Conservation (phyloP, 2,797 vertebrate species). For the Sebastes variabilis region DNA sequence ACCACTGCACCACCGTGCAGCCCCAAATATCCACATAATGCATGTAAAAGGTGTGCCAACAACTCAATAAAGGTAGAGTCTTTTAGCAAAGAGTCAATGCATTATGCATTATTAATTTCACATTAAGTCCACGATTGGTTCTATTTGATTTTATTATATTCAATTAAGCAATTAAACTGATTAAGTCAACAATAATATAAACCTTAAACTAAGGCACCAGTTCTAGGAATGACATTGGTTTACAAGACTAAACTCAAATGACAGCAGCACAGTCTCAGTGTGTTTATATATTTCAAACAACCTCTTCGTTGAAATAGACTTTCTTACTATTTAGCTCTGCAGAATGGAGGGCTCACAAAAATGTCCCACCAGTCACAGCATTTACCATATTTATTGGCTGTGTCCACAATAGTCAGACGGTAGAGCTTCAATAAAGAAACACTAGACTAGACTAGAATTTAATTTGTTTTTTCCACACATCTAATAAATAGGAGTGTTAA, state of each 20-base stretch:
- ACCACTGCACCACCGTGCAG: too few species aligned
- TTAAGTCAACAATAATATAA: neutral
- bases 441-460: neutral
- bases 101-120: slow-evolving; percentile 27
- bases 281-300: neutral
- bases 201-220: neutral
- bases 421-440: neutral
- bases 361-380: neutral
- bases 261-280: neutral
- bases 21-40: neutral
- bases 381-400: neutral
- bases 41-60: neutral
- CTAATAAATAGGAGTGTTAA: neutral
- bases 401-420: neutral
- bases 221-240: neutral
- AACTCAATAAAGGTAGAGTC: neutral
- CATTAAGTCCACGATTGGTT: neutral
- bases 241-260: neutral
- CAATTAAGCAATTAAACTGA: neutral
- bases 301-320: neutral
- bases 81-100: slow-evolving; percentile 4
- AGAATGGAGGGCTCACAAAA: neutral
- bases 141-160: neutral
- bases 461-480: neutral
- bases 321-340: neutral